These are phyloP conservation scores for Melozone crissalis DNA, from an alignment of 2,113 vertebrate genomes.

Conservation along the genomic window DNA sequence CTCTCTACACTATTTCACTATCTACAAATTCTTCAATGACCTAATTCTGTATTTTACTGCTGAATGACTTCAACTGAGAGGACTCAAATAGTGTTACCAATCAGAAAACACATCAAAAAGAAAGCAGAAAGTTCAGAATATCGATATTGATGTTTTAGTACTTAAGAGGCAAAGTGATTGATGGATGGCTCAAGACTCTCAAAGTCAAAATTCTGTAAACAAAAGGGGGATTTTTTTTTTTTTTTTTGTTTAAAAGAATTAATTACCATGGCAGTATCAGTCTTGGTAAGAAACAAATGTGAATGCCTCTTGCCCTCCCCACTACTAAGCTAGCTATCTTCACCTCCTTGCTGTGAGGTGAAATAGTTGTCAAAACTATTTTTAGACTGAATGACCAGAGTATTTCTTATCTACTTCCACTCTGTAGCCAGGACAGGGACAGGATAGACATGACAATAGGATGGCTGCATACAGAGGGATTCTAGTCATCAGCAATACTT, in stretches of 20 bases:
- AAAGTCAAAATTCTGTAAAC: conserved; percentile 11
- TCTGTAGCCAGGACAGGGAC: neutral
- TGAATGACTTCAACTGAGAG: neutral
- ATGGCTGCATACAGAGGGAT: neutral
- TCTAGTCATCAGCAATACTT: neutral
- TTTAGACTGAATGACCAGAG: neutral
- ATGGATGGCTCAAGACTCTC: neutral
- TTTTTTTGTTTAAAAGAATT: neutral
- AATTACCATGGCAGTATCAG: neutral
- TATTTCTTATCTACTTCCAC: neutral
- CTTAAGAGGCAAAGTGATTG: neutral
- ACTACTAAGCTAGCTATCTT: neutral
- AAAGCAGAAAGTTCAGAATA: conserved; percentile 9
- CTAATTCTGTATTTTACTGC: neutral
- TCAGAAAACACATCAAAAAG: neutral
- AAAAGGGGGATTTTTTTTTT: neutral
- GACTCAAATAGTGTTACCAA: neutral
- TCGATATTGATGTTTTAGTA: neutral
- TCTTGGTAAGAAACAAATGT: neutral
- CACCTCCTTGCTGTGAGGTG: neutral
- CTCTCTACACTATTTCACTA: neutral
- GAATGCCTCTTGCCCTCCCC: neutral
- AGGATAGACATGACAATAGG: neutral
- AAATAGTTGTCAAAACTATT: neutral
- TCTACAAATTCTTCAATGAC: neutral